phyloP scores from a whole-genome alignment of 2,113 vertebrate species.

The Myotis lucifugus region DNA sequence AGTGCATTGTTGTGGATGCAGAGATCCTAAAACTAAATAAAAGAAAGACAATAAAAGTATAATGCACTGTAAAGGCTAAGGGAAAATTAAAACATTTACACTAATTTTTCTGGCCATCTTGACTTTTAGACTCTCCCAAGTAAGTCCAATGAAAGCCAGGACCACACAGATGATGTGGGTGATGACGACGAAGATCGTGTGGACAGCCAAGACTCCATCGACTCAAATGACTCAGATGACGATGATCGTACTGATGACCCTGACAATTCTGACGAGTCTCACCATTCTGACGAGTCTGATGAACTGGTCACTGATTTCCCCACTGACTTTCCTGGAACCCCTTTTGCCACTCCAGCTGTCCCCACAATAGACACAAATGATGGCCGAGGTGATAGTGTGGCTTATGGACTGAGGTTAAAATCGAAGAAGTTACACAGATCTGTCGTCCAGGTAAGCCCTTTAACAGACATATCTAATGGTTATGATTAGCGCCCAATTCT shows the following conservation, averaged over 20 bases:
- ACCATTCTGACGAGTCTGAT: slow-evolving; percentile 83
- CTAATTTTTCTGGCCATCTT: slow-evolving; percentile 5
- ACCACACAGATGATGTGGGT: slow-evolving; percentile 34
- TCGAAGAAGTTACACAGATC: slow-evolving; percentile 49
- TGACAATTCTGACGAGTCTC: slow-evolving; percentile 76
- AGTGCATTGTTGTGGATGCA: neutral
- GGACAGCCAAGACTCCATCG: slow-evolving; percentile 73
- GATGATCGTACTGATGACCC: slow-evolving; percentile 8
- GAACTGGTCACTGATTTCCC: slow-evolving; percentile 65
- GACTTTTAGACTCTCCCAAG: slow-evolving; percentile 80
- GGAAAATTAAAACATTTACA: neutral
- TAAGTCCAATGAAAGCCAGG: slow-evolving; percentile 79
- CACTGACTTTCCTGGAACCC: slow-evolving; percentile 69
- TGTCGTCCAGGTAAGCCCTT: slow-evolving; percentile 78
- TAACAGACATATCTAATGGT: neutral
- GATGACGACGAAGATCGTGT: neutral
- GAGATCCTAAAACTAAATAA: slow-evolving; percentile 5
- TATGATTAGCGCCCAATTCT: neutral
- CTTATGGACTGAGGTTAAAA: slow-evolving; percentile 73
- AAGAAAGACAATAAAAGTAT: neutral
- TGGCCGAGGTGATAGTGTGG: slow-evolving; percentile 83
- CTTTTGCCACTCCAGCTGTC: slow-evolving; percentile 50
- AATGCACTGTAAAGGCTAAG: neutral
- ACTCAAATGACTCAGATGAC: slow-evolving; percentile 39
- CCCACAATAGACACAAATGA: slow-evolving; percentile 71